Base-by-base conservation (phyloP, 2,888 invertebrate species). In the Xylota segnis region DNA sequence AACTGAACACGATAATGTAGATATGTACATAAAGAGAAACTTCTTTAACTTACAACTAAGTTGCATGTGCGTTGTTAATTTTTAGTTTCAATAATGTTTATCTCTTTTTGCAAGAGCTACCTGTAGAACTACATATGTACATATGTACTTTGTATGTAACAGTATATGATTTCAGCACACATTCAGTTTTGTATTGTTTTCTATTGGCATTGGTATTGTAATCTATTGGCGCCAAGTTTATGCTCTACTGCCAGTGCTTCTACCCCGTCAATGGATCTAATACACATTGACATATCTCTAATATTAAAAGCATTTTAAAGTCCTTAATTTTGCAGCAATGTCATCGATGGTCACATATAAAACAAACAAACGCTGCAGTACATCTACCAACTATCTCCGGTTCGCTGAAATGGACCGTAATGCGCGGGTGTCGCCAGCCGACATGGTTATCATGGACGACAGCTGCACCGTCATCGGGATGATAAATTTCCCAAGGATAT, bases 241-340 rank as follows among this genome's bases (percentile, higher is more conserved):
- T 32, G 14, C 32, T 14, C 14, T 14, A 27, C 18, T 18, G 27
- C 12, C 27, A n/a, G n/a, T 27, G n/a, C 54, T 18, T 63, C 32
- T 18, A 54, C 16, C 52, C 52, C 40, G 32, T 63, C 32, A 74
- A 43, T 74, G 52, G 29, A 65, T 65, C 63, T 71, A 78, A 78
- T 71, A 47, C 71, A 32, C 58, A 78, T 71, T 78, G 78, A 78
- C 78, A 32, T 71, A 78, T 71, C 63, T 47, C 71, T 71, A 32
- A 40, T 68, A 52, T 70, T 71, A 47, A 56, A 66, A 72, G 66
- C 79, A 72, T 79, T 79, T 79, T 72, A 72, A 79, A 72, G 78
- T 45, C 70, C 63, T 59, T 47, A 45, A 16, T 59, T 66, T 52
- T 43, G 43, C 14, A 34, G 72, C 72, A 52, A 58, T 66, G 43